Conservation (phyloP, 2,888 invertebrate species). For the Hartigia nigra region DNA sequence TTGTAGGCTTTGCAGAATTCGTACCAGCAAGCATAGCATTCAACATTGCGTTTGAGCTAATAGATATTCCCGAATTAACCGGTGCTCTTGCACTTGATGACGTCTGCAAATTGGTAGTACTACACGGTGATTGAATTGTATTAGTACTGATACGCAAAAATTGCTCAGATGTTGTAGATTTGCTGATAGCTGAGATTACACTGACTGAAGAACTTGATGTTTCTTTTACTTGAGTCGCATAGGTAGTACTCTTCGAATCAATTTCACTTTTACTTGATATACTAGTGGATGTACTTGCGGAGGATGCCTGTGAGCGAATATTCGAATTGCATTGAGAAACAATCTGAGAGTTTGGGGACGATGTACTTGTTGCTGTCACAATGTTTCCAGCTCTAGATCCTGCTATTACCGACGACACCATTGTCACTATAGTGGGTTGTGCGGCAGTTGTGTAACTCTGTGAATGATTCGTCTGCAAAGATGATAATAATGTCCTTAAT, state of each 20-base stretch:
- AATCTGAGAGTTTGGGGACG: constrained; percentile 44
- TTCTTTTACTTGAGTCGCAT: constrained; percentile 40
- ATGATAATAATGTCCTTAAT: constrained; percentile 75
- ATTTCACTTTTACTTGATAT: constrained; percentile 31
- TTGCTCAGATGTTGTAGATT: constrained; percentile 65
- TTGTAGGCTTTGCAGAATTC: constrained; percentile 54
- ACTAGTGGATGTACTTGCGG: background rate
- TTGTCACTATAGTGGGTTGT: constrained; percentile 64
- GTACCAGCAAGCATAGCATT: constrained; percentile 62
- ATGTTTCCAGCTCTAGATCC: constrained; percentile 61
- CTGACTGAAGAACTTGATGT: constrained; percentile 54
- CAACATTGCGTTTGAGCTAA: constrained; percentile 62
- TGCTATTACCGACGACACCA: constrained; percentile 68
- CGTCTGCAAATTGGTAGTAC: constrained; percentile 35
- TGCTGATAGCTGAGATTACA: constrained; percentile 39
- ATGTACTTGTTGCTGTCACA: constrained; percentile 51
- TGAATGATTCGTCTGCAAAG: constrained; percentile 69
- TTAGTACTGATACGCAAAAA: constrained; percentile 54
- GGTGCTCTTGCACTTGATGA: constrained; percentile 37
- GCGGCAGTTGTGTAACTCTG: constrained; percentile 66
- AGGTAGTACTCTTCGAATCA: constrained; percentile 34
- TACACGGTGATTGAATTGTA: constrained; percentile 61
- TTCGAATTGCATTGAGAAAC: constrained; percentile 20
- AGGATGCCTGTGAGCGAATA: constrained; percentile 34
- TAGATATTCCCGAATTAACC: constrained; percentile 48